These are phyloP conservation scores for Himantopus leucocephalus DNA, from an alignment of 2,113 vertebrate species.

Conservation along the genomic window DNA sequence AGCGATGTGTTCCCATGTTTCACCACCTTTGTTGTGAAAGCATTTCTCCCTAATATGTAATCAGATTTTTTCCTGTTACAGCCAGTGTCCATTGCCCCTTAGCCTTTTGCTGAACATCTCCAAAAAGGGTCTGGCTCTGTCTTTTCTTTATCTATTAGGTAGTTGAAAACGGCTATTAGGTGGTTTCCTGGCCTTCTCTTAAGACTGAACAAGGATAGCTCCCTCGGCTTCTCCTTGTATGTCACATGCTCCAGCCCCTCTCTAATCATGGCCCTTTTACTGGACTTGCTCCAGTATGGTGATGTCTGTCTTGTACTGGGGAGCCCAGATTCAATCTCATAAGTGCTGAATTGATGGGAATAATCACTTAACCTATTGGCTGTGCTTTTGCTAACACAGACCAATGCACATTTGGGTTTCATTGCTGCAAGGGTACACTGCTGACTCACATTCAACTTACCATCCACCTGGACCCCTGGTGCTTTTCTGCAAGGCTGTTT, in stretches of 20 bases:
- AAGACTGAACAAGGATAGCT: neutral
- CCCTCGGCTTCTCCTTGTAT: neutral
- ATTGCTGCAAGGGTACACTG: neutral
- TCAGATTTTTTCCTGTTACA: neutral
- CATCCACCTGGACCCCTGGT: neutral
- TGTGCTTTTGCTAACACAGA: neutral
- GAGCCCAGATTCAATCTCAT: neutral
- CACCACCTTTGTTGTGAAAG: neutral
- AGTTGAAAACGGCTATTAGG: neutral
- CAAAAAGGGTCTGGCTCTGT: neutral
- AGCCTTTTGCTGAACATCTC: neutral
- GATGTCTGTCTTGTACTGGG: neutral
- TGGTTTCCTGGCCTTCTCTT: neutral
- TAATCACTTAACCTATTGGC: neutral
- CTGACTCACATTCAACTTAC: neutral
- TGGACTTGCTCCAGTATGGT: neutral
- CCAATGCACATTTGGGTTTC: neutral
- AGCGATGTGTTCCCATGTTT: neutral
- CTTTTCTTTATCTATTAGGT: neutral
- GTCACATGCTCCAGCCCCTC: neutral
- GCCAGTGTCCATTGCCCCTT: neutral
- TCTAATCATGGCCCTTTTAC: neutral
- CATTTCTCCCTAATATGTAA: neutral
- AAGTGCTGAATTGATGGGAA: neutral
- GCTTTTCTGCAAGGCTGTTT: neutral